Percentiles rank a stretch among this genome's conserved stretches.
Evolutionary conservation across 2,888 invertebrate species (phyloP).

Genomic region (Chorisops tibialis): DNA sequence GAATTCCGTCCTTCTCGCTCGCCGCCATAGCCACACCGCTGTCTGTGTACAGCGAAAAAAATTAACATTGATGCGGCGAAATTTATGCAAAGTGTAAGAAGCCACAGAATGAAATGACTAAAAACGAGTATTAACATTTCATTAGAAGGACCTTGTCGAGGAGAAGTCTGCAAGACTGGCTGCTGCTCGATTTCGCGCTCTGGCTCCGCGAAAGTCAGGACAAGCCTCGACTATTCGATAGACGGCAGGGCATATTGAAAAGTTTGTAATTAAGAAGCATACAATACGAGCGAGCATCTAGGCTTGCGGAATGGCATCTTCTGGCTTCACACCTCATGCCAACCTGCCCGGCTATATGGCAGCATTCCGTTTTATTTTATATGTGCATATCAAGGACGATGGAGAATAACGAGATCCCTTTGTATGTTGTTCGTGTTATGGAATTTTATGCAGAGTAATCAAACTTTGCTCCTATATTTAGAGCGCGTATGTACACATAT

Average conservation of each 20-base stretch:
- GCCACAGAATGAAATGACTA: conserved; percentile 1
- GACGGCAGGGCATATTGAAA: neutral
- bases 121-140: conserved; percentile 5
- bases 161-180: neutral
- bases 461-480: conserved; percentile 18
- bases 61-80: neutral
- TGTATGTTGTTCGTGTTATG: conserved; percentile 17
- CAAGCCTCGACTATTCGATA: neutral
- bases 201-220: too few relatives aligned
- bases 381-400: neutral
- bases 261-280: conserved; percentile 15
- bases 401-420: conserved; percentile 7
- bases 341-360: too few relatives aligned
- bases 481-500: too few relatives aligned
- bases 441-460: conserved; percentile 22
- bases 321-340: too few relatives aligned
- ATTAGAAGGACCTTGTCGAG: neutral
- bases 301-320: neutral
- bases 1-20: too few relatives aligned
- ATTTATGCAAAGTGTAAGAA: conserved; percentile 1
- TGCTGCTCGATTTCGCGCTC: too few relatives aligned
- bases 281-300: neutral
- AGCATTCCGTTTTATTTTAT: too few relatives aligned
- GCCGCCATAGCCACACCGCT: too few relatives aligned
- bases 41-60: too few relatives aligned